These are phyloP conservation scores for Sigmodon hispidus DNA, from an alignment of 2,113 vertebrate genomes.

Conservation along the genomic window DNA sequence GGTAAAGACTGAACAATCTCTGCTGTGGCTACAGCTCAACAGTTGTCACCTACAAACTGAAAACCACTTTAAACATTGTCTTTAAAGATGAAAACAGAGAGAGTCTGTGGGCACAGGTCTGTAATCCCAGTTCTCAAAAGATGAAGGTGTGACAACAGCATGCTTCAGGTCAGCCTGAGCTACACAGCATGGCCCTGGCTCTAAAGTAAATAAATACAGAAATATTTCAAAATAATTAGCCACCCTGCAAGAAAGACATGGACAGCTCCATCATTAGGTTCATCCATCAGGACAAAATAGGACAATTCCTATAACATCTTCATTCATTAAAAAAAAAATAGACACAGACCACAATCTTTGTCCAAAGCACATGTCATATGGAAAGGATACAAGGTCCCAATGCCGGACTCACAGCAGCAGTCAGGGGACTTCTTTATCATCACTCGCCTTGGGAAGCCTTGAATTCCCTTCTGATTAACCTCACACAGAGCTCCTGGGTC, in stretches of 20 bases:
- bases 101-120: not conserved
- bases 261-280: not conserved
- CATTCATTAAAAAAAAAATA: not conserved
- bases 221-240: not conserved
- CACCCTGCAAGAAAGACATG: not conserved
- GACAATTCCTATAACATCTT: not conserved
- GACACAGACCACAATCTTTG: not conserved
- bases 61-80: not conserved
- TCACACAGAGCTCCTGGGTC: not conserved
- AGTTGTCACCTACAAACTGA: not conserved
- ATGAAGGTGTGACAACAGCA: not conserved
- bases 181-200: not conserved
- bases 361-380: not conserved
- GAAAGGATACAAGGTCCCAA: not conserved
- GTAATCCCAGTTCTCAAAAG: not conserved
- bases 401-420: not conserved
- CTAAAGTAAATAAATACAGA: not conserved
- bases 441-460: not conserved
- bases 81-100: not conserved
- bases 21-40: not conserved
- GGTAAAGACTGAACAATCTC: not conserved
- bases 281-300: not conserved
- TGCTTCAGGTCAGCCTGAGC: not conserved
- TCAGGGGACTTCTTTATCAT: accelerated
- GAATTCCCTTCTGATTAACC: not conserved